A percentile compares a stretch with the other conserved stretches of the same genome.
These are phyloP conservation scores for Linnaemya tessellans DNA, from an alignment of 2,888 invertebrate species.

Conservation along the genomic window DNA sequence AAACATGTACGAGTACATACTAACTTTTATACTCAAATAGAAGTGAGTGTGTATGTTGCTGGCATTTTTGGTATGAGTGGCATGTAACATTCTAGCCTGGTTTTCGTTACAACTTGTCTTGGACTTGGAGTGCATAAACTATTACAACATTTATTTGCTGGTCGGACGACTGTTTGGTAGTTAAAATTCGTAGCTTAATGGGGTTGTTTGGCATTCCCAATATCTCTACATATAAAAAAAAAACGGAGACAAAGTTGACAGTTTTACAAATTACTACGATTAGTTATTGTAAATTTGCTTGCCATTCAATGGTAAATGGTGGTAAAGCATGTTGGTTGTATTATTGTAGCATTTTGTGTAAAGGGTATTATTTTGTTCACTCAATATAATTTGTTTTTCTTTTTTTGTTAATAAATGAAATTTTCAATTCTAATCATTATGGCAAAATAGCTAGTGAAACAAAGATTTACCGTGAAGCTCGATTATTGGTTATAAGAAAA, in stretches of 20 bases:
- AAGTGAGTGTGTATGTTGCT: not conserved
- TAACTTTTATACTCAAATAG: not conserved
- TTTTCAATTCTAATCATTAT: not conserved
- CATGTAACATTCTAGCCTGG: constrained; percentile 4
- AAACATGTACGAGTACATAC: not conserved
- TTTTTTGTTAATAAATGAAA: not conserved
- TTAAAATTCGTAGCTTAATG: constrained; percentile 4
- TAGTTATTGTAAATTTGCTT: constrained; percentile 74
- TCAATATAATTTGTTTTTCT: constrained; percentile 5
- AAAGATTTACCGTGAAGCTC: no score
- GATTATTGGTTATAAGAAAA: no score
- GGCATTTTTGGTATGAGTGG: not conserved
- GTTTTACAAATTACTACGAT: constrained; percentile 76
- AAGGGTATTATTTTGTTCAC: not conserved
- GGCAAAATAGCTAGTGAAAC: not conserved
- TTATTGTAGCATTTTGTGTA: not conserved
- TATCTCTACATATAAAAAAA: not conserved
- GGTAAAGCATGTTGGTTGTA: not conserved
- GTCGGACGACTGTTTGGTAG: not conserved
- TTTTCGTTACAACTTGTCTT: constrained; percentile 19
- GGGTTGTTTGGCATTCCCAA: constrained; percentile 41
- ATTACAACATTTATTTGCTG: constrained; percentile 3
- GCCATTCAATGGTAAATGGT: constrained; percentile 41
- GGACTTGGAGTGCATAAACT: not conserved
- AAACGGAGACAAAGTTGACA: constrained; percentile 75